Conservation (phyloP, 2,797 vertebrate genomes). For the Parauchenoglanis ngamensis region DNA sequence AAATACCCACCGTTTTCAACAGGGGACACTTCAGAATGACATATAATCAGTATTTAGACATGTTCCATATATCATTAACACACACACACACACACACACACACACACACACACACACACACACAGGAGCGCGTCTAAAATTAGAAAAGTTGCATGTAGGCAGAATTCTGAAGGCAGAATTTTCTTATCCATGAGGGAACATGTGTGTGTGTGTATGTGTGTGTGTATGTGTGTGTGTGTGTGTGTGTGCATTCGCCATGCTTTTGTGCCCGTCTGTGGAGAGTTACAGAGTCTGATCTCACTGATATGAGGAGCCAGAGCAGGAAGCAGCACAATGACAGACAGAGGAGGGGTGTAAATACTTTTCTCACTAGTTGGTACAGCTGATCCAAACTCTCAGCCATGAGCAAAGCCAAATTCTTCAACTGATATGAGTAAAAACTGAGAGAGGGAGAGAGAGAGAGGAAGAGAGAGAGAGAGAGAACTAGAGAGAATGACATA, state of each 20-base stretch:
- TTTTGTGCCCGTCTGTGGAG: constrained; percentile 43
- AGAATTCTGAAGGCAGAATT: background rate
- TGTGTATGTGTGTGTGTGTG: constrained; percentile 10
- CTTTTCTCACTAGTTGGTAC: background rate
- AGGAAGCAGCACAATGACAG: constrained; percentile 58
- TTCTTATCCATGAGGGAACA: constrained; percentile 15
- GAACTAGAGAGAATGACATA: background rate
- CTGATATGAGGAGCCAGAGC: constrained; percentile 56
- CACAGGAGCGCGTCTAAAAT: background rate
- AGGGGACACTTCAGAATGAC: constrained; percentile 31
- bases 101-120: constrained; percentile 16
- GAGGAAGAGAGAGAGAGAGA: background rate
- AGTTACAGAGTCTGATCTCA: constrained; percentile 50
- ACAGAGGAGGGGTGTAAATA: constrained; percentile 14
- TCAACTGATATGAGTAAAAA: background rate
- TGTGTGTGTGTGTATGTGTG: background rate
- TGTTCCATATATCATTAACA: constrained; percentile 7
- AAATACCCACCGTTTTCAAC: constrained; percentile 9
- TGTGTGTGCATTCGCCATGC: constrained; percentile 25
- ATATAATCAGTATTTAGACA: constrained; percentile 14
- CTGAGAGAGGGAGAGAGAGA: background rate
- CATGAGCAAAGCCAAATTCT: background rate
- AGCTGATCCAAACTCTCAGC: constrained; percentile 9
- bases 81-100: constrained; percentile 21
- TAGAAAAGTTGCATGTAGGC: background rate